A percentile compares a stretch with the other conserved stretches of the same genome.
phyloP scores from a whole-genome alignment of 2,113 vertebrate species.

The Boleophthalmus pectinirostris region DNA sequence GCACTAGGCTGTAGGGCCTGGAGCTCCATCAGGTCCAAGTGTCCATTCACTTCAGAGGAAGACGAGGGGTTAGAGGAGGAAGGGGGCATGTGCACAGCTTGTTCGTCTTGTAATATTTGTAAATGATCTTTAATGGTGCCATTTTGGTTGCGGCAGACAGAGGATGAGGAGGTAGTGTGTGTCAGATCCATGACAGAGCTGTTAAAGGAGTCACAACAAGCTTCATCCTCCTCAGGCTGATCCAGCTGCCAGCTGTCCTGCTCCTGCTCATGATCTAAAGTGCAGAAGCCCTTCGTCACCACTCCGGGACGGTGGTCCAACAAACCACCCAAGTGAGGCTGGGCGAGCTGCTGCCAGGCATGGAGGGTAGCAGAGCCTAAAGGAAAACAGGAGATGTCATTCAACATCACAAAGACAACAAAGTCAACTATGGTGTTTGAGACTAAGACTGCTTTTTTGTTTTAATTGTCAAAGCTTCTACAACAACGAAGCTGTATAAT shows the following conservation, averaged over 20 bases:
- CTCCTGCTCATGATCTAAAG: conserved; percentile 86
- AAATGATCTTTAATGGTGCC: conserved; percentile 53
- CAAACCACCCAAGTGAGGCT: conserved; percentile 94
- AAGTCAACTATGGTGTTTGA: not conserved
- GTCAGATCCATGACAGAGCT: conserved; percentile 77
- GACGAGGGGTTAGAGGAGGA: conserved; percentile 50
- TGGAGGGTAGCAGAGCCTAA: conserved; percentile 96
- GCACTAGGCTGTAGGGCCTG: conserved; percentile 75
- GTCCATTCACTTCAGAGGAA: conserved; percentile 75
- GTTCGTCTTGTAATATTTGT: conserved; percentile 35
- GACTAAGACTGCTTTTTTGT: not conserved
- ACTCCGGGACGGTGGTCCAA: conserved; percentile 93
- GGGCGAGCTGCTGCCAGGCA: conserved; percentile 97
- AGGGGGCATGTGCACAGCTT: conserved; percentile 20
- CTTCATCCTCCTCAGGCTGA: conserved; percentile 96
- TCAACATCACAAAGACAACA: not conserved
- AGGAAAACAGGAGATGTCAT: not conserved
- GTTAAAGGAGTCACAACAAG: conserved; percentile 83
- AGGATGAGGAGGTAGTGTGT: conserved; percentile 85
- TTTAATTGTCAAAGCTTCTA: not conserved
- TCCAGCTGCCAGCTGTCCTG: conserved; percentile 89
- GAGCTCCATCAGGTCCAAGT: conserved; percentile 84
- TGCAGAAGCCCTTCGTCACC: conserved; percentile 96
- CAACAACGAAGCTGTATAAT: not conserved
- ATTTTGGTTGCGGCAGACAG: conserved; percentile 62